Evolutionary conservation across 2,113 vertebrate genomes (phyloP), one percentile per base, ranked within the genome.

Genomic region (Psittacus erithacus): DNA sequence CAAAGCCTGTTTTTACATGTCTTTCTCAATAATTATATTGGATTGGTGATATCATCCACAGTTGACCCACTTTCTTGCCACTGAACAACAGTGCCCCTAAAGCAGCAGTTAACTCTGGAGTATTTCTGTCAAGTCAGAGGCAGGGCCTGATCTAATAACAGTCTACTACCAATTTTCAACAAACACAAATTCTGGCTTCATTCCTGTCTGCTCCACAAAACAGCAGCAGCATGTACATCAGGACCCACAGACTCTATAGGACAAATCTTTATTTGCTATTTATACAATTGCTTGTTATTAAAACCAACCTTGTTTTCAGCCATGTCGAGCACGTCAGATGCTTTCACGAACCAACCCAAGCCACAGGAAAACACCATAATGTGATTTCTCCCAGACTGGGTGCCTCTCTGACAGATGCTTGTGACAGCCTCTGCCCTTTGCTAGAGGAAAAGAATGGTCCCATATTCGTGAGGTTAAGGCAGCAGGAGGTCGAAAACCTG

Each of bases 71-170:
- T 97, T 96, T 70, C 75, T 82, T 69, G 70, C 71, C 88, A 92
- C 91, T 82, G 85, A 97, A 92, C 90, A 93, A 82, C 8, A 0
- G 9, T n/a, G 63, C 74, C 64, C 65, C 71, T 49, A 71, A 86
- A 97, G 92, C 96, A 91, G 82, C 92, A 96, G 96, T 94, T 94
- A 97, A 95, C 93, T 96, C 75, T 7, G 2, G 92, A 87, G 70
- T 23, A 46, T 81, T 83, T 92, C 90, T 82, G 86, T 85, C 74
- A 55, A 75, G 82, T 94, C 91, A 93, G 57, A 92, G 76, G 74
- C 49, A 73, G 38, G 13, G 31, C 13, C 50, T 88, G 90, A 93
- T 64, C 82, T 60, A 80, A 86, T 62, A 80, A 93, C 75, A 95
- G 64, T 35, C 81, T 77, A 59, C 80, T 85, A 60, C 77, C 86